phyloP scores from a whole-genome alignment of 1,140 invertebrate genomes.

The Brachionus rotundiformis region DNA sequence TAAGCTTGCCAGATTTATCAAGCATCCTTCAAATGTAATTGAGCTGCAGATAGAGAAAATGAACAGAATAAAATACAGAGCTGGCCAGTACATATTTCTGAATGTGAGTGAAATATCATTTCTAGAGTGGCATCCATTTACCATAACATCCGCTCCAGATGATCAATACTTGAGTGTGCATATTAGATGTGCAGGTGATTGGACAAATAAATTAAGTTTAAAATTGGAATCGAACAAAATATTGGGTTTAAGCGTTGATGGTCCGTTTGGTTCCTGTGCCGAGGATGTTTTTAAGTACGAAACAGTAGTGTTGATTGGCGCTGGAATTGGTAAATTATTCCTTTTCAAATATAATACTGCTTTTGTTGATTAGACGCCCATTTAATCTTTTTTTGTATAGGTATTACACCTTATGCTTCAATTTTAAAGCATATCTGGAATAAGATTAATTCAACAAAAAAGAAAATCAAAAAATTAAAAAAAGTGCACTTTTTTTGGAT shows the following conservation, averaged over 20 bases:
- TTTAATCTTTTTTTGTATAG: too few species aligned
- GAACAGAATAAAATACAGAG: slow-evolving; percentile 50
- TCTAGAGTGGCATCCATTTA: slow-evolving; percentile 65
- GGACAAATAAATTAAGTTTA: slow-evolving; percentile 59
- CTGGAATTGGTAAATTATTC: slow-evolving; percentile 50
- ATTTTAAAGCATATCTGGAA: slow-evolving; percentile 86
- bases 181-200: slow-evolving; percentile 62
- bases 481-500: slow-evolving; percentile 52
- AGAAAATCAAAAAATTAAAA: not conserved
- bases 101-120: slow-evolving; percentile 60
- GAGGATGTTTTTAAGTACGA: slow-evolving; percentile 54
- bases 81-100: slow-evolving; percentile 64
- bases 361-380: too few species aligned
- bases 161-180: slow-evolving; percentile 64
- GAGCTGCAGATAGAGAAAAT: slow-evolving; percentile 61
- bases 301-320: slow-evolving; percentile 16
- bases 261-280: slow-evolving; percentile 86
- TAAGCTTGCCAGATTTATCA: slow-evolving; percentile 58
- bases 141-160: slow-evolving; percentile 60
- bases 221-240: not conserved
- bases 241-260: slow-evolving; percentile 64
- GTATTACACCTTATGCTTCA: slow-evolving; percentile 98
- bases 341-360: too few species aligned
- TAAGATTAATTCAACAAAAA: not conserved
- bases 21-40: slow-evolving; percentile 62